These are phyloP conservation scores for Heliothis peltigera DNA, from an alignment of 2,888 invertebrate species.

Conservation along the genomic window DNA sequence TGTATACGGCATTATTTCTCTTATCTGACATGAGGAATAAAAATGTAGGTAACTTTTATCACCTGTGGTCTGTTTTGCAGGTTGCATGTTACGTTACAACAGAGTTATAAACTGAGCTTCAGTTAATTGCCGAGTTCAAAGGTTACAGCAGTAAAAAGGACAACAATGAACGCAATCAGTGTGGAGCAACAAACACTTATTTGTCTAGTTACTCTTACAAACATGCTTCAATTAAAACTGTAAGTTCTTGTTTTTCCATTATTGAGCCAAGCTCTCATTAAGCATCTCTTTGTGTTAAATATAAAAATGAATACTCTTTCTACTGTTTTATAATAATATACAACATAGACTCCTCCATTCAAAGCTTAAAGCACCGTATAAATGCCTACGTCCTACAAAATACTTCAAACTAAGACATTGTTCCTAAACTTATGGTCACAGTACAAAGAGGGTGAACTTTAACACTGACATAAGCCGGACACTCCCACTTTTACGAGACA, in stretches of 20 bases:
- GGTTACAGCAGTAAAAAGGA: not conserved
- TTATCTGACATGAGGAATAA: slow-evolving; percentile 6
- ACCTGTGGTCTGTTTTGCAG: not conserved
- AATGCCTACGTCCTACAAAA: no score
- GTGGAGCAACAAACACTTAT: not conserved
- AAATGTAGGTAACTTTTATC: not conserved
- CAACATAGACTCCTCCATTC: no score
- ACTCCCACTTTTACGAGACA: slow-evolving; percentile 64
- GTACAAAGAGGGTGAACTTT: slow-evolving; percentile 24
- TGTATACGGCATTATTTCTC: not conserved
- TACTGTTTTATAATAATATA: no score
- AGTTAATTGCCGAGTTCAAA: not conserved
- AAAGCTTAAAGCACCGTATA: no score
- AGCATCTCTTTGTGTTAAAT: not conserved
- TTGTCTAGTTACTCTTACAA: slow-evolving; percentile 4
- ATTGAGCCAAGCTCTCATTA: not conserved
- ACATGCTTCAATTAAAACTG: slow-evolving; percentile 6
- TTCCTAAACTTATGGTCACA: slow-evolving; percentile 2
- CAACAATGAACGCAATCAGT: slow-evolving; percentile 1
- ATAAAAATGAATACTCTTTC: not conserved
- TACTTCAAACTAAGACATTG: no score
- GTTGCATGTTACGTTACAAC: slow-evolving; percentile 5
- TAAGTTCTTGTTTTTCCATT: not conserved
- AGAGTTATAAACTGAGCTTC: slow-evolving; percentile 1
- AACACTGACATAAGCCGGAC: slow-evolving; percentile 47